Conservation (phyloP, 1,140 invertebrate genomes). For the Heliconius hermathena region DNA sequence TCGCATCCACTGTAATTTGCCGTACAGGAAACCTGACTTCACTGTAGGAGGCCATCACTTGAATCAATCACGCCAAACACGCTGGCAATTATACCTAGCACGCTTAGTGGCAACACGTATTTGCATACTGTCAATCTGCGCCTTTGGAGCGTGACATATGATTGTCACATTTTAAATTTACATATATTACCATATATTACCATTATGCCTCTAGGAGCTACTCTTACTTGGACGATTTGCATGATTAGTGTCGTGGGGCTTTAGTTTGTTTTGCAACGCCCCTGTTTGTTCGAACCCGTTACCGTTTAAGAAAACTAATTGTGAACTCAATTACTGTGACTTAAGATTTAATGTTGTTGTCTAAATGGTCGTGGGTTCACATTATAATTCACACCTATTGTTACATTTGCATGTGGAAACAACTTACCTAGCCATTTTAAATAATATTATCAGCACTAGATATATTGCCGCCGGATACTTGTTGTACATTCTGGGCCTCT, state of each 20-base stretch:
- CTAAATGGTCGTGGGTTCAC: background rate
- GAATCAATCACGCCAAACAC: constrained; percentile 62
- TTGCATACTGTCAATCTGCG: constrained; percentile 65
- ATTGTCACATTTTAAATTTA: constrained; percentile 79
- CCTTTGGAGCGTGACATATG: constrained; percentile 70
- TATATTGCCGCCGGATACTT: constrained; percentile 58
- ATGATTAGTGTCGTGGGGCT: constrained; percentile 68
- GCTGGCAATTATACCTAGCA: constrained; percentile 60
- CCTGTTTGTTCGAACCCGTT: constrained; percentile 48
- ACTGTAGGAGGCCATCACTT: constrained; percentile 15
- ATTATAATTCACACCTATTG: constrained; percentile 4
- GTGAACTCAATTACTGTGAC: constrained; percentile 38
- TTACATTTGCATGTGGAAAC: background rate
- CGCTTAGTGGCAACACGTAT: constrained; percentile 63
- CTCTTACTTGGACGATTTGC: constrained; percentile 64
- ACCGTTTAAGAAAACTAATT: constrained; percentile 39
- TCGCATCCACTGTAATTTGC: background rate
- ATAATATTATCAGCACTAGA: constrained; percentile 62
- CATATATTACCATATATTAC: constrained; percentile 71
- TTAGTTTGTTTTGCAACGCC: constrained; percentile 56
- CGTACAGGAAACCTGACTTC: background rate
- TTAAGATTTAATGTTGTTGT: constrained; percentile 33
- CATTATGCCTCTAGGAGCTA: constrained; percentile 51
- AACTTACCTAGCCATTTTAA: constrained; percentile 72
- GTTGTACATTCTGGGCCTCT: constrained; percentile 66